Evolutionary conservation across 2,888 invertebrate species (phyloP).

Genomic region (Eupithecia abbreviata): DNA sequence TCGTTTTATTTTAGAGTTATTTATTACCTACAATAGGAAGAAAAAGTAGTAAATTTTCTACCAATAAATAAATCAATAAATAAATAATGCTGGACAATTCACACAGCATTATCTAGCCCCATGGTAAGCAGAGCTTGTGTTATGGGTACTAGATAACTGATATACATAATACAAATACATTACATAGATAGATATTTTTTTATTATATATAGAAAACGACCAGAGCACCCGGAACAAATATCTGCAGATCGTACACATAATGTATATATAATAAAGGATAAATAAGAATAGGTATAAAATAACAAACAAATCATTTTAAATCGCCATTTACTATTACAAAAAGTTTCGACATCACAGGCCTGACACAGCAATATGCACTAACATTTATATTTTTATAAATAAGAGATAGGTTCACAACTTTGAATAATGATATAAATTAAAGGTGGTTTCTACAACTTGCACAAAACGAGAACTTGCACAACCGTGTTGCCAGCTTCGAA

Average conservation of each 20-base stretch:
- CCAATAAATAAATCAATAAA: neutral
- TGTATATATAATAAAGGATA: neutral
- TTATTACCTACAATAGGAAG: neutral
- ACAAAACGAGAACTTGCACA: neutral
- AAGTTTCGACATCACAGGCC: slow-evolving; percentile 53
- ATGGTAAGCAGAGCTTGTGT: no score
- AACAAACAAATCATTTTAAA: slow-evolving; percentile 45
- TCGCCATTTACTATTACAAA: slow-evolving; percentile 65
- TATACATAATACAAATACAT: no score
- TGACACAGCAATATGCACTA: slow-evolving; percentile 47
- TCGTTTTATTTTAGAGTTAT: slow-evolving; percentile 37
- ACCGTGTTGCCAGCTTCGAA: no score
- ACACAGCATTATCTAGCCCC: no score
- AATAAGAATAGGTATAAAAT: neutral
- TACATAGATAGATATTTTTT: no score
- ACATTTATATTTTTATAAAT: slow-evolving; percentile 4
- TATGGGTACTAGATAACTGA: no score
- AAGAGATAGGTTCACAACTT: slow-evolving; percentile 27
- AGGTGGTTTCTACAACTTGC: neutral
- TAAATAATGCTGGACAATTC: no score
- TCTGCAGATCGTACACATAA: no score
- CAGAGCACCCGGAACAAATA: no score
- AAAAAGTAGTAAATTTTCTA: neutral
- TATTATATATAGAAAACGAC: no score
- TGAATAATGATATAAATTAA: slow-evolving; percentile 18